These are phyloP conservation scores for Steatornis caripensis DNA, from an alignment of 2,113 vertebrate genomes.

Conservation along the genomic window DNA sequence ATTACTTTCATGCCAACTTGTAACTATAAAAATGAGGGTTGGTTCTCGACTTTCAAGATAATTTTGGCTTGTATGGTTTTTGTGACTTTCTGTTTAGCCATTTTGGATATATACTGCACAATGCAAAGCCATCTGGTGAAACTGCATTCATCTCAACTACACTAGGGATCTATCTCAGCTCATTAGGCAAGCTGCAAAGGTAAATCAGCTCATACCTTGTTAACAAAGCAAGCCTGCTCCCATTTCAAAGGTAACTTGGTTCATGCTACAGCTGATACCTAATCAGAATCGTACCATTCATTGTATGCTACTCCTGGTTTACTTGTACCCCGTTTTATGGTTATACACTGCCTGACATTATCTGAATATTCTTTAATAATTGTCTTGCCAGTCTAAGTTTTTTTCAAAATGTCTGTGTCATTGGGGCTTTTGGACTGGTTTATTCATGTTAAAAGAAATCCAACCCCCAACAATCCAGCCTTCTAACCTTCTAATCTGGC, in stretches of 20 bases:
- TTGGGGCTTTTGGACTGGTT: not conserved
- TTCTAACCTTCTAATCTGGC: not conserved
- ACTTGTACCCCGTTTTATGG: not conserved
- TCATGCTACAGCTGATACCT: not conserved
- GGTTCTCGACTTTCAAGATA: not conserved
- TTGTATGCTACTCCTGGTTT: not conserved
- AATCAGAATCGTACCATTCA: not conserved
- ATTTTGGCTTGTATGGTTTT: not conserved
- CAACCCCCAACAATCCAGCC: rapidly evolving
- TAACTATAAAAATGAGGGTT: not conserved
- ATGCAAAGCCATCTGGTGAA: not conserved
- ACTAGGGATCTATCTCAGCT: not conserved
- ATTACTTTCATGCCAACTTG: not conserved
- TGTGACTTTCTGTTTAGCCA: not conserved
- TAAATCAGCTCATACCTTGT: not conserved
- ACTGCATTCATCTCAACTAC: not conserved
- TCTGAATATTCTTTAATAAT: not conserved
- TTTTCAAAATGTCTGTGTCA: not conserved
- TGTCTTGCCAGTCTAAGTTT: not conserved
- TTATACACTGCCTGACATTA: not conserved
- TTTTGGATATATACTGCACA: not conserved
- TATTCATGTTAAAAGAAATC: not conserved
- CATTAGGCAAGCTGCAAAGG: not conserved
- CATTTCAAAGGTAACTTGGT: not conserved
- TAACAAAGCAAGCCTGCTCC: not conserved